phyloP scores from a whole-genome alignment of 2,113 vertebrate species.

The Camelus bactrianus region DNA sequence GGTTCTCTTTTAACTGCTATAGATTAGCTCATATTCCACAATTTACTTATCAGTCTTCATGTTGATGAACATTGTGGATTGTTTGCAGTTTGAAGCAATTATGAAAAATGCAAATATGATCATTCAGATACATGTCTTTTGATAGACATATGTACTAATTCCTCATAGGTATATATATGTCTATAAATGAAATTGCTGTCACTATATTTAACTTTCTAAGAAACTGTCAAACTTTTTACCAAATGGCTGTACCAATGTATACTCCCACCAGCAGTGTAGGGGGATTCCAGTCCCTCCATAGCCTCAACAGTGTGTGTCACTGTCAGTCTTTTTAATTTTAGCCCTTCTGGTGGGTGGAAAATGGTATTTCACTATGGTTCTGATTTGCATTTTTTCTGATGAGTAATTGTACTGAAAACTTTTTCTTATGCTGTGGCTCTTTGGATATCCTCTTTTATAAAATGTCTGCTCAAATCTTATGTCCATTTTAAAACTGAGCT shows the following conservation, averaged over 20 bases:
- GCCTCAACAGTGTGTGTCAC: not conserved
- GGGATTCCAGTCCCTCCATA: not conserved
- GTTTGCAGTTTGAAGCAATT: not conserved
- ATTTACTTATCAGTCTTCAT: not conserved
- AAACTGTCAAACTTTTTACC: not conserved
- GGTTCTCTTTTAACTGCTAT: not conserved
- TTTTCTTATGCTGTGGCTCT: not conserved
- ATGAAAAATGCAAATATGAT: not conserved
- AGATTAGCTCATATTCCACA: not conserved
- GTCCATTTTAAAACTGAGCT: not conserved
- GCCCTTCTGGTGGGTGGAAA: not conserved
- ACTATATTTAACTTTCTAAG: not conserved
- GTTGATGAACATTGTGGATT: not conserved
- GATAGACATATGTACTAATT: not conserved
- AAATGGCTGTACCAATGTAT: not conserved
- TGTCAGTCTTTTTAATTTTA: not conserved
- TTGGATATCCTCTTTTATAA: not conserved
- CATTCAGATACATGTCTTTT: not conserved
- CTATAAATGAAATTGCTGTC: not conserved
- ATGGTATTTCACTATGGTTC: not conserved
- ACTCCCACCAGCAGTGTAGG: not conserved
- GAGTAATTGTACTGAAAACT: not conserved
- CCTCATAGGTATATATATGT: too few relatives aligned
- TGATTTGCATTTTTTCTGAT: slow-evolving; percentile 31
- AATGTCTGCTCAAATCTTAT: not conserved